These are phyloP conservation scores for Cephalopachus bancanus DNA, from an alignment of 2,797 vertebrate species.

Conservation along the genomic window DNA sequence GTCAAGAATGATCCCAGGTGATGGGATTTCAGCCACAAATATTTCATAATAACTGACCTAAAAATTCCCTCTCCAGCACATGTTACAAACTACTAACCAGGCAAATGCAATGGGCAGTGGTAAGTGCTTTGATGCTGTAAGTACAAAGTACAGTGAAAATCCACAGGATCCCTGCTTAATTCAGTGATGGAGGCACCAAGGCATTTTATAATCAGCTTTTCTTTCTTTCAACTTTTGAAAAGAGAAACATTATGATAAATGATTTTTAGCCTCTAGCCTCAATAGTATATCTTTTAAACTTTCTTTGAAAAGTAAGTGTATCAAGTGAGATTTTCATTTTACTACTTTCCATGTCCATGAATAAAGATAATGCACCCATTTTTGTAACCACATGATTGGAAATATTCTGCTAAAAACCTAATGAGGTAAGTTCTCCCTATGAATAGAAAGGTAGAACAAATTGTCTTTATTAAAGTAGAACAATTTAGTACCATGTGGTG, in stretches of 20 bases:
- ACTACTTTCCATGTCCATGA: neutral
- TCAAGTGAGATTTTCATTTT: neutral
- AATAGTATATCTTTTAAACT: neutral
- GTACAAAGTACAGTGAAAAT: neutral
- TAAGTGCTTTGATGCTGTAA: neutral
- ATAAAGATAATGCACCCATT: neutral
- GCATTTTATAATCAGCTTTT: neutral
- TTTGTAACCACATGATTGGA: neutral
- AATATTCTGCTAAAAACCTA: neutral
- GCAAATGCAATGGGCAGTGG: neutral
- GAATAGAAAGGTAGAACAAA: neutral
- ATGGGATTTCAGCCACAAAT: neutral
- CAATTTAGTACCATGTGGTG: neutral
- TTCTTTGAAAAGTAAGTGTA: neutral
- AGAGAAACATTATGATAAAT: neutral
- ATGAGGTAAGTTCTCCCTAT: neutral
- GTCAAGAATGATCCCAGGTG: neutral
- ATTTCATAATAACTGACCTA: neutral
- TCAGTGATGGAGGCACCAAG: neutral
- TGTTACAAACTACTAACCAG: neutral
- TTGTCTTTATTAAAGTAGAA: neutral
- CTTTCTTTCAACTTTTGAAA: slow-evolving; percentile 7
- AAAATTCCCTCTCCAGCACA: neutral
- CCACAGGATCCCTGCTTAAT: neutral
- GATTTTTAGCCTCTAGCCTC: neutral